Evolutionary conservation across 2,888 invertebrate species (phyloP).

Genomic region (Nyleta sp.): DNA sequence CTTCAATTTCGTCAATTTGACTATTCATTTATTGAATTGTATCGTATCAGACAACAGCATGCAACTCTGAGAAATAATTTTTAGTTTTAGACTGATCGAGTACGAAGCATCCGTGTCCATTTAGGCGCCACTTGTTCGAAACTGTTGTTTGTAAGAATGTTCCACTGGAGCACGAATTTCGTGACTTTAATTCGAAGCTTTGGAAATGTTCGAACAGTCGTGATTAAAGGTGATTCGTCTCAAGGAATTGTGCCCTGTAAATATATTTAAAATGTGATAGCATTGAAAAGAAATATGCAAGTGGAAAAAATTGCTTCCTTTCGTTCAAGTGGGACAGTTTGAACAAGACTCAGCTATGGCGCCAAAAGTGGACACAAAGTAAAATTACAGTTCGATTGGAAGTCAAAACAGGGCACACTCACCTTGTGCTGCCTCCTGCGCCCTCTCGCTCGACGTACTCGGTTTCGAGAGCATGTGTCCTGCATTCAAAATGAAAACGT

Average conservation of each 20-base stretch:
- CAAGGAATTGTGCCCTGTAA: too few species aligned
- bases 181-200: not conserved
- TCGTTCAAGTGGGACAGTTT: constrained; percentile 23
- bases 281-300: not conserved
- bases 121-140: constrained; percentile 63
- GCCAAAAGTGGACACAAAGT: constrained; percentile 68
- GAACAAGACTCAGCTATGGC: constrained; percentile 41
- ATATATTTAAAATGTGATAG: too few species aligned
- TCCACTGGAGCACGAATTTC: not conserved
- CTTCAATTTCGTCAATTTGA: constrained; percentile 11
- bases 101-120: constrained; percentile 67
- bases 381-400: constrained; percentile 53
- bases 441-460: constrained; percentile 80
- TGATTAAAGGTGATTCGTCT: too few species aligned
- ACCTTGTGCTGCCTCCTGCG: constrained; percentile 82
- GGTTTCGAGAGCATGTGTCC: constrained; percentile 82
- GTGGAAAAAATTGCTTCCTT: not conserved
- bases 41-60: constrained; percentile 15
- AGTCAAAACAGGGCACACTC: constrained; percentile 71
- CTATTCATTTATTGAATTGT: not conserved
- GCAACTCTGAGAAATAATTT: constrained; percentile 15
- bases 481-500: constrained; percentile 62
- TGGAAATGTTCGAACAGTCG: too few species aligned
- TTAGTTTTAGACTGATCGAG: constrained; percentile 53
- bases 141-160: not conserved